Conservation (phyloP, 1,140 invertebrate genomes). For the Andrena cerasifolii region DNA sequence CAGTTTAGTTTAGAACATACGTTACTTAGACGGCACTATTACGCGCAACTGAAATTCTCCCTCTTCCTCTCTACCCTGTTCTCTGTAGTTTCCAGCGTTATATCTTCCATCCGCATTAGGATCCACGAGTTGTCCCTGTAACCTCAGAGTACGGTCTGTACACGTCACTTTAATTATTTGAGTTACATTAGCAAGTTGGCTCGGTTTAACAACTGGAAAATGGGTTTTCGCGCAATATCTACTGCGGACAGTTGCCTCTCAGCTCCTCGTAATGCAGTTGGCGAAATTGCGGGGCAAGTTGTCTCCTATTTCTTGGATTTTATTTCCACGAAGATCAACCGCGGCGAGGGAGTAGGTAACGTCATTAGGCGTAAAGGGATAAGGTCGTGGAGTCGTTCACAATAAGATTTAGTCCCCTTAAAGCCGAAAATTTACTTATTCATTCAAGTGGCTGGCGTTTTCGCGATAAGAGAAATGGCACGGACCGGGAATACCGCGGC, state of each 20-base stretch:
- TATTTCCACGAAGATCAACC: conserved; percentile 25
- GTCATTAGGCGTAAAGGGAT: too few relatives aligned
- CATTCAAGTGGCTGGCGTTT: too few relatives aligned
- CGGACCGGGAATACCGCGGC: too few relatives aligned
- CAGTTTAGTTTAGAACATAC: conserved; percentile 32
- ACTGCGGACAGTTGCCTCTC: conserved; percentile 47
- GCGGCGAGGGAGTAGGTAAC: background rate
- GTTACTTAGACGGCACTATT: conserved; percentile 38
- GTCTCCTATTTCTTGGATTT: conserved; percentile 12
- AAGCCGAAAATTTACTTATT: too few relatives aligned
- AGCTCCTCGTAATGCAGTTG: conserved; percentile 23
- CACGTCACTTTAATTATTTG: conserved; percentile 66
- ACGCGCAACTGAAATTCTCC: conserved; percentile 34
- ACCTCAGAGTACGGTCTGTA: conserved; percentile 41
- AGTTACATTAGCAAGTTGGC: conserved; percentile 64
- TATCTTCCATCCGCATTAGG: conserved; percentile 35
- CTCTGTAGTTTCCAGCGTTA: conserved; percentile 4
- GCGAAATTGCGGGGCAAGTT: conserved; percentile 19
- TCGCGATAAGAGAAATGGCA: too few relatives aligned
- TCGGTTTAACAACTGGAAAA: conserved; percentile 60
- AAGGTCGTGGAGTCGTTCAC: background rate
- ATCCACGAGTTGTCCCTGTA: conserved; percentile 45
- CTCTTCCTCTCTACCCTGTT: background rate
- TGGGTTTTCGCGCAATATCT: conserved; percentile 46
- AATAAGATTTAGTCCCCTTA: background rate